Conservation (phyloP, 2,888 invertebrate genomes). For the Brachylomia viminalis region DNA sequence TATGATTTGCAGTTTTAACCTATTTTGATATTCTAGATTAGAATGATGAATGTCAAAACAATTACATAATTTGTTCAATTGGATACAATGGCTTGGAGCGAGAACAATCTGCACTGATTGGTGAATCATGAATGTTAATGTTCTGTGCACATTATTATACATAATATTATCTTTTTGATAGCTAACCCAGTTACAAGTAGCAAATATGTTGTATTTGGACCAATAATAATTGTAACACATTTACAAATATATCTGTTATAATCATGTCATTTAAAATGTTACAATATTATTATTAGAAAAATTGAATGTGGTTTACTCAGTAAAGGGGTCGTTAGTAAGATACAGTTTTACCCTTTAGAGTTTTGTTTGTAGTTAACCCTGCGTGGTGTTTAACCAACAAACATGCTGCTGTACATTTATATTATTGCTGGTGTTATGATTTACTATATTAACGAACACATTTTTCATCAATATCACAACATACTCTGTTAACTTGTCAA, state of each 20-base stretch:
- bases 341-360: background rate
- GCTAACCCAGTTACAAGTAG: constrained; percentile 62
- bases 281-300: background rate
- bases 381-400: background rate
- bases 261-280: background rate
- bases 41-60: constrained; percentile 71
- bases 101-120: constrained; percentile 81
- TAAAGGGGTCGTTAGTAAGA: no score
- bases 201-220: constrained; percentile 4
- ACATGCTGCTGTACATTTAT: background rate
- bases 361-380: background rate
- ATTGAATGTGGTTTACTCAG: no score
- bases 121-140: constrained; percentile 79
- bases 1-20: constrained; percentile 36
- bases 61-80: constrained; percentile 82
- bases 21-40: constrained; percentile 46
- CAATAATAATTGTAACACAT: background rate
- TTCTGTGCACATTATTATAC: constrained; percentile 64
- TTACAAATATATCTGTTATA: background rate
- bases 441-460: constrained; percentile 8
- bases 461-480: background rate
- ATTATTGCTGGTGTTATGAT: no score
- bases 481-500: background rate
- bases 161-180: constrained; percentile 43
- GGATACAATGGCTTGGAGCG: constrained; percentile 80